These are phyloP conservation scores for Phoeniculus purpureus DNA, from an alignment of 2,797 vertebrate species.

Conservation along the genomic window DNA sequence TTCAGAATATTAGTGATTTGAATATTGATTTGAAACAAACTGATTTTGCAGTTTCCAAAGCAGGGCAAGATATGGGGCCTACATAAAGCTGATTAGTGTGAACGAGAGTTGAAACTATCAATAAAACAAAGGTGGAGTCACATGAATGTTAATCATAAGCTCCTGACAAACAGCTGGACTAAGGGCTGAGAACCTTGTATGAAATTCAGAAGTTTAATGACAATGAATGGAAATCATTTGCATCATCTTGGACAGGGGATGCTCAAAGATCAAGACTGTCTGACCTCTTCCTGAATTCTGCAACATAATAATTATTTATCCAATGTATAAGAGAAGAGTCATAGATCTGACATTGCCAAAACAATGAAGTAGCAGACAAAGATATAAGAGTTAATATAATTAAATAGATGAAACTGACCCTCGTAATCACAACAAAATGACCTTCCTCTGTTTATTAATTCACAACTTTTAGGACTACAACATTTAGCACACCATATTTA, in stretches of 20 bases:
- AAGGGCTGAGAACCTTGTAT: neutral
- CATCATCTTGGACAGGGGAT: neutral
- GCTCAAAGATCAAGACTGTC: neutral
- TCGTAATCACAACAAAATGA: neutral
- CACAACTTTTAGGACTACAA: neutral
- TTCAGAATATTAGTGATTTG: neutral
- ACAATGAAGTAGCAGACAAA: neutral
- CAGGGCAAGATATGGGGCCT: neutral
- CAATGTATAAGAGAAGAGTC: neutral
- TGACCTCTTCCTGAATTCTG: slow-evolving; percentile 5
- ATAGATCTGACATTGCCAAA: neutral
- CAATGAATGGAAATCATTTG: neutral
- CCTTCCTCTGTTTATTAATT: slow-evolving; percentile 5
- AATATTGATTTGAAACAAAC: neutral
- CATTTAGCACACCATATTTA: slow-evolving; percentile 8
- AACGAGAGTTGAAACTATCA: neutral
- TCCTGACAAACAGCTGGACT: neutral
- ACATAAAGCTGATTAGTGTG: neutral
- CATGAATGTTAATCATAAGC: slow-evolving; percentile 24
- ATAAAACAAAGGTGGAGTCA: slow-evolving; percentile 12
- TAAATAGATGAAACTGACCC: slow-evolving; percentile 25
- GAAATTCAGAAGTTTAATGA: slow-evolving; percentile 5
- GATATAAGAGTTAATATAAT: slow-evolving; percentile 12
- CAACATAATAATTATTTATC: neutral
- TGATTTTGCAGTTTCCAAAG: slow-evolving; percentile 1